These are phyloP conservation scores for Diploscapter pachys DNA, from an alignment of 1,140 invertebrate species.

Conservation along the genomic window DNA sequence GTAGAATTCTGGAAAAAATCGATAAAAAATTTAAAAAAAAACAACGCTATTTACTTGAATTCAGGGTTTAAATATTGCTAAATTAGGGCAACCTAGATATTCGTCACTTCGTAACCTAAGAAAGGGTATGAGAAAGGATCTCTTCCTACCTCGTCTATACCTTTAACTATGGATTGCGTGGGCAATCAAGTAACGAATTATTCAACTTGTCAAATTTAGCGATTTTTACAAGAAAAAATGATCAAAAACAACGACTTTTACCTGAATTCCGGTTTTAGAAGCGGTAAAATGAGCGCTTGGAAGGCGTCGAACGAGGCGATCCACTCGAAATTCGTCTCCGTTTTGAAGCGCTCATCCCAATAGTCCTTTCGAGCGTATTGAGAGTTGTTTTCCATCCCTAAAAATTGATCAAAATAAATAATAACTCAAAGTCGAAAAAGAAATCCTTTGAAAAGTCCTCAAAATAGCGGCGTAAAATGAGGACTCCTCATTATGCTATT, in stretches of 20 bases:
- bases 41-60: too few relatives aligned
- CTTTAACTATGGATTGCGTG: too few relatives aligned
- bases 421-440: too few relatives aligned
- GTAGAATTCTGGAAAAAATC: conserved; percentile 33
- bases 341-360: conserved; percentile 58
- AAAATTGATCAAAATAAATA: too few relatives aligned
- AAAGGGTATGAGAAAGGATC: background rate
- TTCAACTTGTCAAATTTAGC: background rate
- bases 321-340: conserved; percentile 59
- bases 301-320: conserved; percentile 54
- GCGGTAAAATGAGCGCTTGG: conserved; percentile 42
- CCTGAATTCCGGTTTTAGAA: conserved; percentile 40
- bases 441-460: too few relatives aligned
- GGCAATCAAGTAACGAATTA: background rate
- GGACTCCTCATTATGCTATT: too few relatives aligned
- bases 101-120: background rate
- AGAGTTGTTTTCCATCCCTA: conserved; percentile 30
- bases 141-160: background rate
- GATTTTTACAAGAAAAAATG: too few relatives aligned
- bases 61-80: background rate
- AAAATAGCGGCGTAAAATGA: too few relatives aligned
- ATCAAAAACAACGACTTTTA: conserved; percentile 26
- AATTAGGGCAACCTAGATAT: background rate
- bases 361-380: conserved; percentile 55
- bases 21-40: background rate